Percentiles rank a stretch among this genome's conserved stretches.
phyloP scores from a whole-genome alignment of 2,113 vertebrate genomes.

The Columba janthina region DNA sequence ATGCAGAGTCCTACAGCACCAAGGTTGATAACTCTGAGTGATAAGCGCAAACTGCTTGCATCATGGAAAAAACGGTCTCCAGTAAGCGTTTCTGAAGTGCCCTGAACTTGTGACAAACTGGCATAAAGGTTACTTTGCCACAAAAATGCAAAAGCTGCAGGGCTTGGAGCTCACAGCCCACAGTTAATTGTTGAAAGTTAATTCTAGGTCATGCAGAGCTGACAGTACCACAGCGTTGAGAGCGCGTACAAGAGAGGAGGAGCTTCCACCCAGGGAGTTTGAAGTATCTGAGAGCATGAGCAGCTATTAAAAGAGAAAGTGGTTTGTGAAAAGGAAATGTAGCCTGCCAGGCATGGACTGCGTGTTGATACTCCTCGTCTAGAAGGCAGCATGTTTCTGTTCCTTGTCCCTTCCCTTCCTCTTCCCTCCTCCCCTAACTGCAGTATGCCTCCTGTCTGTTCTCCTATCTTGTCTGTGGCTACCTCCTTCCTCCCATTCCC shows the following conservation, averaged over 20 bases:
- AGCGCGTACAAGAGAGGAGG: conserved; percentile 5
- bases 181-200: conserved; percentile 70
- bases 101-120: conserved; percentile 75
- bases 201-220: conserved; percentile 72
- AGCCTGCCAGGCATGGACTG: conserved; percentile 31
- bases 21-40: conserved; percentile 69
- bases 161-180: conserved; percentile 43
- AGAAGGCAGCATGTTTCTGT: conserved; percentile 4
- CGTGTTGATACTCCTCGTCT: not conserved
- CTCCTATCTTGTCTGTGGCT: not conserved
- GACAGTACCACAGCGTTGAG: conserved; percentile 44
- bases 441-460: not conserved
- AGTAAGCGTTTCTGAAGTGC: conserved; percentile 68
- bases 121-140: conserved; percentile 76
- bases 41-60: conserved; percentile 78
- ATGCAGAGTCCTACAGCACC: conserved; percentile 51
- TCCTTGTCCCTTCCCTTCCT: not conserved
- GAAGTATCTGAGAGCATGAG: not conserved
- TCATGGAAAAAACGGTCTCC: conserved; percentile 77
- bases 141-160: conserved; percentile 57
- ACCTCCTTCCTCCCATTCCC: not conserved
- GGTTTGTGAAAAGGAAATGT: conserved; percentile 33
- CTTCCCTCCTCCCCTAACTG: not conserved
- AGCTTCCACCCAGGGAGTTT: conserved; percentile 17
- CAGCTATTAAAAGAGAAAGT: conserved; percentile 68